A percentile compares a stretch with the other conserved stretches of the same genome.
Conservation (phyloP, 2,113 vertebrate genomes). For the Henicopernis longicauda region DNA sequence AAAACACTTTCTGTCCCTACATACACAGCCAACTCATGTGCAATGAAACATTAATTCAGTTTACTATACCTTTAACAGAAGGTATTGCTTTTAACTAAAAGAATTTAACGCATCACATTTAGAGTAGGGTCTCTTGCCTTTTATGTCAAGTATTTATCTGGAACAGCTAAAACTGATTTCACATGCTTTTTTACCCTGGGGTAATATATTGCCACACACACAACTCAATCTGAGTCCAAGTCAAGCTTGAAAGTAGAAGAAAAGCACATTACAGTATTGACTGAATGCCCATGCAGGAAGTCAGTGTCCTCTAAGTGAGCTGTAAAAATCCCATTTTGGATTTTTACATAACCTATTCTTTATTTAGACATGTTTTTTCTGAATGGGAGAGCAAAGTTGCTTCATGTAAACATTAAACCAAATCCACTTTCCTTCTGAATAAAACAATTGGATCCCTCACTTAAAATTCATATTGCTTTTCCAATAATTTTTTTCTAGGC, state of each 20-base stretch:
- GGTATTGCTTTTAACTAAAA: not conserved
- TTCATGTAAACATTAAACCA: not conserved
- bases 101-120: not conserved
- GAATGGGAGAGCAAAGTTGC: not conserved
- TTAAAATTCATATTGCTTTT: not conserved
- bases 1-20: not conserved
- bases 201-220: not conserved
- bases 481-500: not conserved
- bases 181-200: not conserved
- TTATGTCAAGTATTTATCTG: not conserved
- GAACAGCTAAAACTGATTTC: not conserved
- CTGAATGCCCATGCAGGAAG: not conserved
- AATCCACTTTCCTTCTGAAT: not conserved
- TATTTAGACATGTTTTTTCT: not conserved
- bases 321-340: not conserved
- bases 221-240: not conserved
- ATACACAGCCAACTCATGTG: not conserved
- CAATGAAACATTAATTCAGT: not conserved
- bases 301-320: not conserved
- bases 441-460: not conserved
- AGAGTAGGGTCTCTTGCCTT: not conserved
- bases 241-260: not conserved
- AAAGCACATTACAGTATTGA: not conserved
- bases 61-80: not conserved
- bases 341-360: constrained; percentile 1